Evolutionary conservation across 2,113 vertebrate genomes (phyloP).

Genomic region (Bolborhynchus lineola): DNA sequence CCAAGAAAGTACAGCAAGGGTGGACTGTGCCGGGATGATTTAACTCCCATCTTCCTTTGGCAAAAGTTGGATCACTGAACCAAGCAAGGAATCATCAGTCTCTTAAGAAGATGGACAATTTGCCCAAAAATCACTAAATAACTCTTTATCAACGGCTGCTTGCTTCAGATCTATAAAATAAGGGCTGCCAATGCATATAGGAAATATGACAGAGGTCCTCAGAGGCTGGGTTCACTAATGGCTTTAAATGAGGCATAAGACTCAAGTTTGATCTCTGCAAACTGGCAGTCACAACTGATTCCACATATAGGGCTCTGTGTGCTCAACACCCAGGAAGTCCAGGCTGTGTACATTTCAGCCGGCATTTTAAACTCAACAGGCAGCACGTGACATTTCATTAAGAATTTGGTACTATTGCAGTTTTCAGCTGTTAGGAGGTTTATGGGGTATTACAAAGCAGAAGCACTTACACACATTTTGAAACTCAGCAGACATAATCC

Average conservation of each 20-base stretch:
- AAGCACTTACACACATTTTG: background rate
- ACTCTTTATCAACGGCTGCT: background rate
- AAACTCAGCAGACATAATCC: background rate
- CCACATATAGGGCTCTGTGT: background rate
- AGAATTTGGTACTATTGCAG: background rate
- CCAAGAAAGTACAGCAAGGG: background rate
- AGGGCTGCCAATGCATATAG: background rate
- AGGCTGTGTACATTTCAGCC: background rate
- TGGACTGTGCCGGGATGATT: rapidly evolving
- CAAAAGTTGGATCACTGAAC: background rate
- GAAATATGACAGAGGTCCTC: background rate
- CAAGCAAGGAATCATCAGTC: background rate
- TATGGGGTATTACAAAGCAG: conserved; percentile 3
- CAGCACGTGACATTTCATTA: conserved; percentile 5
- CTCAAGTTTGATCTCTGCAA: background rate
- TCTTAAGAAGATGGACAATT: background rate
- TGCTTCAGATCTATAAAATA: background rate
- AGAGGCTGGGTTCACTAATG: background rate
- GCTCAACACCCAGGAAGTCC: background rate
- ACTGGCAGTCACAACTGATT: background rate
- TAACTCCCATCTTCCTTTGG: background rate
- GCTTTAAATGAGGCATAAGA: conserved; percentile 31
- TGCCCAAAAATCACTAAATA: background rate
- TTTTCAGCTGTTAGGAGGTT: conserved; percentile 6
- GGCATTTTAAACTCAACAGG: background rate